These are phyloP conservation scores for Bruchidius siliquastri DNA, from an alignment of 2,888 invertebrate species.

Conservation along the genomic window DNA sequence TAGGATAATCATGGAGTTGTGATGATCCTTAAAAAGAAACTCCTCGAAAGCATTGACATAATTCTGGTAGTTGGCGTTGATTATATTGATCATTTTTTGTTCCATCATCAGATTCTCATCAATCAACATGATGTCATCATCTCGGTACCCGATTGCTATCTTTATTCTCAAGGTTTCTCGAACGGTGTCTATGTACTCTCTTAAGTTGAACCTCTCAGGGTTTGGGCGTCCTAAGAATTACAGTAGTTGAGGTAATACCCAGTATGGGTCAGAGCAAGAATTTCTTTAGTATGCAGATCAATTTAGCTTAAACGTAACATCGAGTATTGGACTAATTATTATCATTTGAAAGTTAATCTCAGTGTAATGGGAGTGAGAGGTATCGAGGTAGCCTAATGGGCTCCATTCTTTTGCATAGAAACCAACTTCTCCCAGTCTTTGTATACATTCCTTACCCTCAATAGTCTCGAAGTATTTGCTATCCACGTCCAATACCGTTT, in stretches of 20 bases:
- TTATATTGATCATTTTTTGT: constrained; percentile 48
- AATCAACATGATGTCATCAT: constrained; percentile 49
- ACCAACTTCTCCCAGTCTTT: not conserved
- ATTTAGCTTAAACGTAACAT: no score
- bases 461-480: constrained; percentile 61
- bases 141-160: constrained; percentile 43
- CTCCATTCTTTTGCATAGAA: no score
- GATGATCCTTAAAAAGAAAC: constrained; percentile 59
- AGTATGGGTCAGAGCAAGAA: no score
- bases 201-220: constrained; percentile 54
- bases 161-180: constrained; percentile 46
- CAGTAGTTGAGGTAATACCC: no score
- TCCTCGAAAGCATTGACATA: constrained; percentile 57
- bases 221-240: constrained; percentile 51
- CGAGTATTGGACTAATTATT: no score
- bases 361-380: no score
- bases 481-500: constrained; percentile 61
- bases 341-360: no score
- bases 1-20: constrained; percentile 50
- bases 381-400: no score
- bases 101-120: constrained; percentile 55
- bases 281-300: no score
- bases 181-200: constrained; percentile 52
- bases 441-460: constrained; percentile 40
- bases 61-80: constrained; percentile 48